Evolutionary conservation across 2,113 vertebrate species (phyloP), one percentile per base, ranked within the genome.

Genomic region (Coracopsis vasa): DNA sequence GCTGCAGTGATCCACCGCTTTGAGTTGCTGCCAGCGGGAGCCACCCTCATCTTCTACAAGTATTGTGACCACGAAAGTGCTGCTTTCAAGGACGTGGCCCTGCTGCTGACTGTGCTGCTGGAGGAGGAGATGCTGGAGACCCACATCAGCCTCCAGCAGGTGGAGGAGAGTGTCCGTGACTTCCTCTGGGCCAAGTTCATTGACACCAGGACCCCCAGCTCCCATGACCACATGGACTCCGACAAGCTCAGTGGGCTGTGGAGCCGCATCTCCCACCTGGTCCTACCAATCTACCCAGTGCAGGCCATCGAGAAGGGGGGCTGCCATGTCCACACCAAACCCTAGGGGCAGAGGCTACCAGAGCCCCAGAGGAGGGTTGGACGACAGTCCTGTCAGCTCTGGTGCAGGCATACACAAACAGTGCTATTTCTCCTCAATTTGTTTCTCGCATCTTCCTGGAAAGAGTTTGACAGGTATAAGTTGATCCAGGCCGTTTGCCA

Each of bases 61-160:
- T 99, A 99, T 87, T 99, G 99, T 2, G 99, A 99, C 95, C 99
- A 99, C 0, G 99, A 99, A 96, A 99, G 98, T 3, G 99, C 99
- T 0, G 98, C 98, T 25, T 99, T 98, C 80, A 99, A 99, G 94
- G 98, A 98, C 0, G 98, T 98, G 35, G 98, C 98, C 16, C 97
- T 99, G 54, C 97, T 99, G 66, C 98, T 99, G 88, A 99, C 99
- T 0, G 98, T 99, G 6, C 97, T 99, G 47, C 98, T 99, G 66
- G 98, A 98, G 8, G 97, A 98, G 48, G 97, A 98, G 4, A 93
- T 82, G 3, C 94, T 99, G 31, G 96, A 97, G 5, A 65, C 94
- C 2, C 80, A 89, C 5, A 86, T 98, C 10, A 69, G 91, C 92
- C 96, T 99, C 28, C 97, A 60, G 24, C 85, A 86, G 11, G 98